Base-by-base conservation (phyloP, 2,797 vertebrate genomes). In the Cottoperca gobio region DNA sequence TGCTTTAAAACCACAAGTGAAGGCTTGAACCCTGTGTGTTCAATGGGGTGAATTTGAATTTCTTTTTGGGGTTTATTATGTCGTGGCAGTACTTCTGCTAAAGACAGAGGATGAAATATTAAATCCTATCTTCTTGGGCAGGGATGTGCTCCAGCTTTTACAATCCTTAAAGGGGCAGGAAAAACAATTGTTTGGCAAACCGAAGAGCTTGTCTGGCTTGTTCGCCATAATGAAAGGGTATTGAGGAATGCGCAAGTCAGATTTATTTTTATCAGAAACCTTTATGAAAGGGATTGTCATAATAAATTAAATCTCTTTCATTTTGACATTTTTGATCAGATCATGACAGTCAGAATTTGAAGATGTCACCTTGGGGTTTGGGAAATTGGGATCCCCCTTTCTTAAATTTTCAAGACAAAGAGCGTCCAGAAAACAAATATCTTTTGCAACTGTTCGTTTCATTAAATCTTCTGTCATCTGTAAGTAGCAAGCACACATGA, bases 1-100 rank as follows among this genome's bases (percentile, higher is more conserved):
- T 23, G 52, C 67, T 83, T 77, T 73, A 55, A 86, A 80, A 33
- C 72, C 55, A 45, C 70, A 79, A 83, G 76, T 77, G 59, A 75
- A 73, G 26, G 19, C 64, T 64, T 59, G 24, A 81, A 77, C 54
- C 42, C 24, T 31, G 8, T 49, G 45, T 40, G 53, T 40, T 53
- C 68, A 80, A 74, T 14, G 17, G 64, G 66, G 43, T 62, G 76
- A 68, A 61, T 78, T 61, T 61, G 23, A 63, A 64, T 64, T 74
- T 65, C 48, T 57, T 16, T n/a, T 58, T 5, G 10, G 52, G n/a
- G 59, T 70, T 86, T 61, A 4, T 37, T 31, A 40, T 42, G 14
- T 46, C 19, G 62, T 81, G 31, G n/a, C 59, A 24, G 40, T 10
- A 2, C 50, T 49, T 67, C 35, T 37, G 49, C 45, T 33, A 71